Percentiles rank a stretch among this genome's conserved stretches.
Evolutionary conservation across 2,113 vertebrate species (phyloP).

Genomic region (Hiodon tergisus): DNA sequence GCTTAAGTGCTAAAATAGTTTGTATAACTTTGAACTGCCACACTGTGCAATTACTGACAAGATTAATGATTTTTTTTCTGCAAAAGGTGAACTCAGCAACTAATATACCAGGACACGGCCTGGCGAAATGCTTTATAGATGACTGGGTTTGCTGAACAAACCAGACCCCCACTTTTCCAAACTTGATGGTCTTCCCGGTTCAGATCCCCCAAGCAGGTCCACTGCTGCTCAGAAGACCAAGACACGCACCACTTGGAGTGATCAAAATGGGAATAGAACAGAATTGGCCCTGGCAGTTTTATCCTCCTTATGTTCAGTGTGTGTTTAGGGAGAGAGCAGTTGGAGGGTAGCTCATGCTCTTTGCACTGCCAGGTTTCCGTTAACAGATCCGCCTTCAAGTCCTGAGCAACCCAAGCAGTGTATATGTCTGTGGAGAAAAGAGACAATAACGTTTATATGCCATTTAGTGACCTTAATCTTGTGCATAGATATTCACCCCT

Average conservation of each 20-base stretch:
- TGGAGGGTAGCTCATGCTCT: constrained; percentile 69
- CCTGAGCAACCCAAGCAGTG: constrained; percentile 80
- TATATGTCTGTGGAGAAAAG: constrained; percentile 74
- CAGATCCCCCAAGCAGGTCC: constrained; percentile 84
- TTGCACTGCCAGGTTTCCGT: constrained; percentile 77
- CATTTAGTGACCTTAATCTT: not conserved
- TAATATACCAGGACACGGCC: constrained; percentile 60
- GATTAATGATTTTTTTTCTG: not conserved
- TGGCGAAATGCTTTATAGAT: constrained; percentile 74
- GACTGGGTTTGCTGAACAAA: constrained; percentile 69
- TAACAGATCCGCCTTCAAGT: constrained; percentile 70
- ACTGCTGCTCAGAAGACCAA: constrained; percentile 43
- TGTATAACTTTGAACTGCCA: not conserved
- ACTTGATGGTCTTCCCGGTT: constrained; percentile 72
- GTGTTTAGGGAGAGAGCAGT: constrained; percentile 81
- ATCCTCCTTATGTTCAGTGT: constrained; percentile 75
- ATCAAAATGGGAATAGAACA: constrained; percentile 71
- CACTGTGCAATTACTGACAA: not conserved
- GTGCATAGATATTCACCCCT: not conserved
- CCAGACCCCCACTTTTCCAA: constrained; percentile 77
- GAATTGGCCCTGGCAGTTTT: constrained; percentile 42
- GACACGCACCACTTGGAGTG: constrained; percentile 93
- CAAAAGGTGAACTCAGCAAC: constrained; percentile 50
- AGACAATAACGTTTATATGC: not conserved
- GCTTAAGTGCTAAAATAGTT: too few species aligned